Percentiles rank a stretch among this genome's conserved stretches.
Conservation (phyloP, 1,140 invertebrate genomes). For the Coelopa frigida region DNA sequence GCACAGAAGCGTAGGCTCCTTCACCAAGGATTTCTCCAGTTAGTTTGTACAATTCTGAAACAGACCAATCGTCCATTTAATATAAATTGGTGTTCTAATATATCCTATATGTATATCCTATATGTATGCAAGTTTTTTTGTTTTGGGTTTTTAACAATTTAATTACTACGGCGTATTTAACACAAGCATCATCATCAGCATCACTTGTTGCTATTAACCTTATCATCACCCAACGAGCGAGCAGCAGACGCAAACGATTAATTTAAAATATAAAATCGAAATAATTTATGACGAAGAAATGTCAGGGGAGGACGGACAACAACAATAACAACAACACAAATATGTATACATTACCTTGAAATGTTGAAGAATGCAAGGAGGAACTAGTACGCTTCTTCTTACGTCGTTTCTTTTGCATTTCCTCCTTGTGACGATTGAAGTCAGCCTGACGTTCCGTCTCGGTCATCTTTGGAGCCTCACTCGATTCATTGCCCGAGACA, state of each 20-base stretch:
- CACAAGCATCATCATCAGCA: too few relatives aligned
- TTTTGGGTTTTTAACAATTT: background rate
- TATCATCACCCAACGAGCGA: too few relatives aligned
- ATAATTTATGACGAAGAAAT: too few relatives aligned
- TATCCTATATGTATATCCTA: too few relatives aligned
- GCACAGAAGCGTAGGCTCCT: conserved; percentile 93
- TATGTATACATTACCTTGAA: conserved; percentile 64
- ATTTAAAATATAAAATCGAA: too few relatives aligned
- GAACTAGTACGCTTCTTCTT: conserved; percentile 79
- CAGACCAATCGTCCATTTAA: conserved; percentile 29
- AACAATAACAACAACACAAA: too few relatives aligned
- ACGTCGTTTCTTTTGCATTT: conserved; percentile 74
- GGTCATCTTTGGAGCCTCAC: conserved; percentile 41
- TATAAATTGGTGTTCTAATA: too few relatives aligned
- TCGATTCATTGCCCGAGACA: conserved; percentile 43
- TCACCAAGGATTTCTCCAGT: conserved; percentile 92
- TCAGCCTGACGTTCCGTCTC: conserved; percentile 46
- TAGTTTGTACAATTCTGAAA: conserved; percentile 86
- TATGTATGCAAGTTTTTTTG: background rate
- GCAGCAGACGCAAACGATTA: too few relatives aligned
- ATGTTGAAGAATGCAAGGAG: conserved; percentile 77
- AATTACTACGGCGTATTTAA: too few relatives aligned
- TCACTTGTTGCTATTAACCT: too few relatives aligned
- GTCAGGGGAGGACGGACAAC: too few relatives aligned
- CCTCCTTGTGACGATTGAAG: conserved; percentile 69